These are phyloP conservation scores for Gastracanthus pulcherrimus DNA, from an alignment of 2,888 invertebrate species.

Conservation along the genomic window DNA sequence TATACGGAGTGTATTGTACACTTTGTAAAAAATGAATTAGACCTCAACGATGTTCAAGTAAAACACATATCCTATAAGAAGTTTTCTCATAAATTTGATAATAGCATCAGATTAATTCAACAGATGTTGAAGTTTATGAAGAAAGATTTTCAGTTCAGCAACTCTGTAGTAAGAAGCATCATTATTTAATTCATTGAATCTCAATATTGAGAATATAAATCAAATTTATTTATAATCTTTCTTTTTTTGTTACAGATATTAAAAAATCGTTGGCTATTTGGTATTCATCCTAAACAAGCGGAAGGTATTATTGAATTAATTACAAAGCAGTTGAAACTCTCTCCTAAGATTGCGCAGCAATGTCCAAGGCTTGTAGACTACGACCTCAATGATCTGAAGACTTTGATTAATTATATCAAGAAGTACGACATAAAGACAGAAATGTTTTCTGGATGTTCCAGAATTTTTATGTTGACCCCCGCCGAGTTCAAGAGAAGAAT, in stretches of 20 bases:
- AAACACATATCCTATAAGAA: conserved; percentile 73
- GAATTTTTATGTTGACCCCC: conserved; percentile 81
- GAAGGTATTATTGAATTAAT: conserved; percentile 79
- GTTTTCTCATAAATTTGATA: conserved; percentile 73
- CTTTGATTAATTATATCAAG: conserved; percentile 80
- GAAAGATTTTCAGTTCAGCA: conserved; percentile 80
- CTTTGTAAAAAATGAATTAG: conserved; percentile 76
- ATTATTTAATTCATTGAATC: conserved; percentile 8
- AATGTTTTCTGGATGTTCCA: conserved; percentile 79
- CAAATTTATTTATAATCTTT: not conserved
- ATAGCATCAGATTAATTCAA: conserved; percentile 79
- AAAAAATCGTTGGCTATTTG: conserved; percentile 81
- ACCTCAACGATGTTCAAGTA: conserved; percentile 72
- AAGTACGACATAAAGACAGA: conserved; percentile 79
- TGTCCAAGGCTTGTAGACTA: conserved; percentile 84
- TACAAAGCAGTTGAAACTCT: conserved; percentile 78
- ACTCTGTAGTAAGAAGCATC: conserved; percentile 69
- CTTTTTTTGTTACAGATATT: conserved; percentile 74
- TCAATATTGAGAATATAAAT: not conserved
- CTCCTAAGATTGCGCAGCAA: conserved; percentile 78
- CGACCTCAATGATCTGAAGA: conserved; percentile 79
- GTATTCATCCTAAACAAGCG: conserved; percentile 81
- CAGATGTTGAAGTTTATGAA: conserved; percentile 80
- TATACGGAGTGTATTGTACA: conserved; percentile 68
- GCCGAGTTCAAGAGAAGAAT: conserved; percentile 81